A percentile compares a stretch with the other conserved stretches of the same genome.
Conservation (phyloP, 2,113 vertebrate genomes). For the Rhinichthys klamathensis region DNA sequence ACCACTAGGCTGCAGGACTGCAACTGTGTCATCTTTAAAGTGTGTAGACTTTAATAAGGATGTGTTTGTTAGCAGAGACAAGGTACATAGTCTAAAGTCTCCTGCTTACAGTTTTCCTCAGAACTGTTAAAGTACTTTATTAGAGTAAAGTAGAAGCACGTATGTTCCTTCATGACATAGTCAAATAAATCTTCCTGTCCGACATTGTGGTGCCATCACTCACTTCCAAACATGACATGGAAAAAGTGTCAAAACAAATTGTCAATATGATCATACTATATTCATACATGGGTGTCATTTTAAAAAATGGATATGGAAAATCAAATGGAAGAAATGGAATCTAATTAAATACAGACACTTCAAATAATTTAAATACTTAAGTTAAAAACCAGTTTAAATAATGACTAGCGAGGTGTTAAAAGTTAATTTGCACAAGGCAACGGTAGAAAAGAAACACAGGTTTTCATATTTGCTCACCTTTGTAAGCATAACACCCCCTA, state of each 20-base stretch:
- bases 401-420: not conserved
- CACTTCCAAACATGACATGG: too few relatives aligned
- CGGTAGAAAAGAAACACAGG: not conserved
- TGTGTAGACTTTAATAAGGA: not conserved
- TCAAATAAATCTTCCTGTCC: not conserved
- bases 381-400: not conserved
- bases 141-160: not conserved
- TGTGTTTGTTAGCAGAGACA: not conserved
- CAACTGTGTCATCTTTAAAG: conserved; percentile 5
- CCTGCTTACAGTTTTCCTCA: not conserved
- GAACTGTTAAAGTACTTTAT: not conserved
- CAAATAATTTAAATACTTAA: not conserved
- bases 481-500: not conserved
- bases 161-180: not conserved
- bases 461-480: not conserved
- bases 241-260: not conserved
- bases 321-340: not conserved
- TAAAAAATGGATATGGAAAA: not conserved
- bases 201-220: not conserved
- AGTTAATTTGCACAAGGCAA: not conserved
- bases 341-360: not conserved
- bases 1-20: not conserved
- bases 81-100: not conserved
- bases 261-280: not conserved
- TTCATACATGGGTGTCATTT: too few relatives aligned